Evolutionary conservation across 2,797 vertebrate species (phyloP).

Genomic region (Malacoctenus gilli): DNA sequence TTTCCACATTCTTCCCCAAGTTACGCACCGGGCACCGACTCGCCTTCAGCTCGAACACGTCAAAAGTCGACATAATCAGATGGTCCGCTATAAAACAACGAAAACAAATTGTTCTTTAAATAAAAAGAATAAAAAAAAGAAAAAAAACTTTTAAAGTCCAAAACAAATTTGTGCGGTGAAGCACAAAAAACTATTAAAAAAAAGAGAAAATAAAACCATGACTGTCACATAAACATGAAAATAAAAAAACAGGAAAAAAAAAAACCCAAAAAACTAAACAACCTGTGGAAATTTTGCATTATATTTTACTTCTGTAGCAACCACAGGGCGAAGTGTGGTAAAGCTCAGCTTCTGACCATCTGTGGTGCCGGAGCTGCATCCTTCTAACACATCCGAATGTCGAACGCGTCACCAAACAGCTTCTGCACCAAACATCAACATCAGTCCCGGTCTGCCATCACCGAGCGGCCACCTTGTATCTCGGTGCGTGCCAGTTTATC

Average conservation of each 20-base stretch:
- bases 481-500: conserved; percentile 35
- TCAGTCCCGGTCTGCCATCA: conserved; percentile 18
- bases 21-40: conserved; percentile 60
- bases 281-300: conserved; percentile 48
- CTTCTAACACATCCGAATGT: conserved; percentile 13
- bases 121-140: conserved; percentile 78
- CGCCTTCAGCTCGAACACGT: conserved; percentile 65
- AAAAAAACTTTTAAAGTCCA: conserved; percentile 85
- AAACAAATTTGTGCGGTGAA: conserved; percentile 78
- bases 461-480: conserved; percentile 33
- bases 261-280: no score
- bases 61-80: conserved; percentile 65
- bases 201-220: conserved; percentile 39
- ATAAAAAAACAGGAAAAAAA: conserved; percentile 49
- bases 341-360: conserved; percentile 27
- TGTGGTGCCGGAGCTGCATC: conserved; percentile 30
- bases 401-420: conserved; percentile 11
- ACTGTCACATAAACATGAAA: conserved; percentile 44
- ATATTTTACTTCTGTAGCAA: conserved; percentile 16
- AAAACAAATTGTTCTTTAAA: conserved; percentile 82
- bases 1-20: conserved; percentile 64
- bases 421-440: conserved; percentile 3
- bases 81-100: conserved; percentile 81
- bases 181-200: conserved; percentile 71
- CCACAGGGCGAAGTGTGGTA: conserved; percentile 29